Percentiles rank a stretch among this genome's conserved stretches.
Evolutionary conservation across 2,113 vertebrate genomes (phyloP).

Genomic region (Amblyornis subalaris): DNA sequence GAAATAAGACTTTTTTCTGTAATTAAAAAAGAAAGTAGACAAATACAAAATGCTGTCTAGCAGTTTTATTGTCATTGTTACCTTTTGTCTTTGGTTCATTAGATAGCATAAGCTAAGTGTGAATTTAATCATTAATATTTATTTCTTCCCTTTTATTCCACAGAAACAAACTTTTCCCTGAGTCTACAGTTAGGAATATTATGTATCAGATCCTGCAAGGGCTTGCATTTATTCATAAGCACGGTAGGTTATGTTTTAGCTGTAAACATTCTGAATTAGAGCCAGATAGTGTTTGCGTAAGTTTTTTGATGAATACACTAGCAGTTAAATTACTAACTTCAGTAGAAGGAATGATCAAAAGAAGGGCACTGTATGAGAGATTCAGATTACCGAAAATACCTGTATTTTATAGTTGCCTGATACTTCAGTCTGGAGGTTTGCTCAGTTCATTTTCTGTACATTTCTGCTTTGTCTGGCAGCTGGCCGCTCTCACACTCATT

Average conservation of each 20-base stretch:
- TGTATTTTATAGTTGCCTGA: neutral
- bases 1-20: neutral
- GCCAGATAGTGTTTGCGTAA: neutral
- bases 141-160: neutral
- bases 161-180: constrained; percentile 82
- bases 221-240: constrained; percentile 82
- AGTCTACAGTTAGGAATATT: constrained; percentile 80
- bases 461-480: neutral
- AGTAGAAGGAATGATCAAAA: neutral
- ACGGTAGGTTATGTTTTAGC: constrained; percentile 64
- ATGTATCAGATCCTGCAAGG: constrained; percentile 85
- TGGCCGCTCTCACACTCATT: neutral
- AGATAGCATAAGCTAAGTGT: neutral
- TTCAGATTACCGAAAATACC: neutral
- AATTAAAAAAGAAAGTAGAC: neutral
- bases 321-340: neutral
- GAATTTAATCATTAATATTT: neutral
- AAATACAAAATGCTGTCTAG: neutral
- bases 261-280: neutral
- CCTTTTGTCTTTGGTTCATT: neutral
- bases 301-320: neutral
- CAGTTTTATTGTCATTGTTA: neutral
- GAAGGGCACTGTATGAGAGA: neutral
- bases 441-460: neutral
- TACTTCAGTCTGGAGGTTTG: neutral